A percentile compares a stretch with the other conserved stretches of the same genome.
Evolutionary conservation across 2,113 vertebrate species (phyloP).

Genomic region (Colistium nudipinnis): DNA sequence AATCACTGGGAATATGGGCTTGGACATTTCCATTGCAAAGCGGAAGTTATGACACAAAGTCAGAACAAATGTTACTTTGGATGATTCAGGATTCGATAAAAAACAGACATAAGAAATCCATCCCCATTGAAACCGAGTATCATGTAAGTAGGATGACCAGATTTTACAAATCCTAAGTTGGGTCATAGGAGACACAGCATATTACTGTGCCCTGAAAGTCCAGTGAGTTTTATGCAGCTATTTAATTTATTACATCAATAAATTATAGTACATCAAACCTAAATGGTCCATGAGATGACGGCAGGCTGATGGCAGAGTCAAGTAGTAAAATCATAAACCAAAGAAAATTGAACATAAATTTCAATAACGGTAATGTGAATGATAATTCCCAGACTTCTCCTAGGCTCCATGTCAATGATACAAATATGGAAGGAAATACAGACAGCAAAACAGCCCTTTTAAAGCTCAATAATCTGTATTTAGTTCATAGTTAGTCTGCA

Average conservation of each 20-base stretch:
- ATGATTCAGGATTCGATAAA: slow-evolving; percentile 61
- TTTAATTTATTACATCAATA: slow-evolving; percentile 43
- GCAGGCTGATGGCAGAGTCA: background rate
- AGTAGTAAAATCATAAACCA: slow-evolving; percentile 7
- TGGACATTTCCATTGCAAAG: slow-evolving; percentile 16
- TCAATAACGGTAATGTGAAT: background rate
- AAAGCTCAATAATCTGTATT: background rate
- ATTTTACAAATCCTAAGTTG: slow-evolving; percentile 62
- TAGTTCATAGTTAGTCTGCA: background rate
- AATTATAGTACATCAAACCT: slow-evolving; percentile 34
- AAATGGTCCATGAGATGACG: slow-evolving; percentile 24
- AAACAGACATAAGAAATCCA: slow-evolving; percentile 63
- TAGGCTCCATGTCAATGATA: background rate
- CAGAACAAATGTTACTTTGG: slow-evolving; percentile 56
- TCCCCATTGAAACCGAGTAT: slow-evolving; percentile 61
- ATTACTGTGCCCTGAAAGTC: slow-evolving; percentile 20
- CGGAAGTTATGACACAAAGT: slow-evolving; percentile 35
- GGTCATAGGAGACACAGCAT: slow-evolving; percentile 51
- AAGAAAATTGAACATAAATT: slow-evolving; percentile 2
- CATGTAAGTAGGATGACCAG: slow-evolving; percentile 63
- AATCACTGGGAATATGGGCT: slow-evolving; percentile 38
- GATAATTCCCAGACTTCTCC: background rate
- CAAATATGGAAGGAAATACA: slow-evolving; percentile 2
- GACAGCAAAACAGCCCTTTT: background rate
- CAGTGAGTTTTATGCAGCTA: slow-evolving; percentile 16